Evolutionary conservation across 1,140 invertebrate genomes (phyloP).

Genomic region (Archivesica marissinica): DNA sequence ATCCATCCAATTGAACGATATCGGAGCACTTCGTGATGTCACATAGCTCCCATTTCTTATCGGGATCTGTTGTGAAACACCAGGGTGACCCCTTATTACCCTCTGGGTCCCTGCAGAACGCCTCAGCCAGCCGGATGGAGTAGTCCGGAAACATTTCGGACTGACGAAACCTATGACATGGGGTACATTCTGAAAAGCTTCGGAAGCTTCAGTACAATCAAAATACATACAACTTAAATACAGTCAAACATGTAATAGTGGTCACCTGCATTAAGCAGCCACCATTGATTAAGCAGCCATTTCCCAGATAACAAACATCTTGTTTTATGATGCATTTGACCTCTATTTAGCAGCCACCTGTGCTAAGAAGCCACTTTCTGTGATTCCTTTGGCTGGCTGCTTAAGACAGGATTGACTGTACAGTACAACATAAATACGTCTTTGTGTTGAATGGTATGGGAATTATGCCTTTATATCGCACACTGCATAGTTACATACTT

Average conservation of each 20-base stretch:
- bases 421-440: too few relatives aligned
- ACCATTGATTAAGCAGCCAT: too few relatives aligned
- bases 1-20: neutral
- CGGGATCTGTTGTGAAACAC: conserved; percentile 48
- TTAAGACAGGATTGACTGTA: too few relatives aligned
- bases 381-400: too few relatives aligned
- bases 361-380: too few relatives aligned
- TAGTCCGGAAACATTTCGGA: conserved; percentile 40
- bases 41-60: conserved; percentile 48
- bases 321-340: too few relatives aligned
- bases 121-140: conserved; percentile 24
- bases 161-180: neutral
- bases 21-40: conserved; percentile 10
- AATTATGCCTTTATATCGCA: too few relatives aligned
- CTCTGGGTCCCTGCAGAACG: conserved; percentile 32
- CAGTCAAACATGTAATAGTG: too few relatives aligned
- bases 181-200: neutral
- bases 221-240: neutral
- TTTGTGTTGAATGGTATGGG: too few relatives aligned
- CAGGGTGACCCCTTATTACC: conserved; percentile 25
- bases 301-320: too few relatives aligned
- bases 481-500: neutral
- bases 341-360: too few relatives aligned
- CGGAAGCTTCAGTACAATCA: neutral
- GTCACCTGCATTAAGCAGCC: too few relatives aligned